phyloP scores from a whole-genome alignment of 2,797 vertebrate species.

The Phyllotis vaccarum region DNA sequence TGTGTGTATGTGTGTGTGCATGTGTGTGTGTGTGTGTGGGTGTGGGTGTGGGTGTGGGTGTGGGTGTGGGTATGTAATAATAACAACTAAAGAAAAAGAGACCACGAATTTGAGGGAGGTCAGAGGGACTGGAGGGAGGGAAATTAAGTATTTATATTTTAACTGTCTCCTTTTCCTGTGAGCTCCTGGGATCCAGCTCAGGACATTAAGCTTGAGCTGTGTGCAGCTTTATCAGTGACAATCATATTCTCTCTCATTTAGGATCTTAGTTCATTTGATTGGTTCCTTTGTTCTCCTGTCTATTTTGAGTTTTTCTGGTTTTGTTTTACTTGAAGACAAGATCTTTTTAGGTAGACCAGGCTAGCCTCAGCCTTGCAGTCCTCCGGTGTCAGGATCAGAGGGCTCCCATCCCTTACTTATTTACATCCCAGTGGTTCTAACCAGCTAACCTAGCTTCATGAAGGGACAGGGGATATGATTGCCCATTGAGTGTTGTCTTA shows the following conservation, averaged over 20 bases:
- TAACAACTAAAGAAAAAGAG: neutral
- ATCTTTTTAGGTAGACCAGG: neutral
- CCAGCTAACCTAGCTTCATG: neutral
- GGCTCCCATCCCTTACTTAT: neutral
- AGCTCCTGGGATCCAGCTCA: neutral
- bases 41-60: too few species aligned
- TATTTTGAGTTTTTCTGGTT: neutral
- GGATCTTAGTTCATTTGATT: neutral
- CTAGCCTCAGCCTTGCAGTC: neutral
- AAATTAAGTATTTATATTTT: neutral
- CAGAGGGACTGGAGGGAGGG: neutral
- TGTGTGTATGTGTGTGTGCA: neutral
- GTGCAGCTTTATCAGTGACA: neutral
- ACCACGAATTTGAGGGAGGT: neutral
- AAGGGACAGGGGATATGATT: neutral
- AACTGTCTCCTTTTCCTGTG: neutral
- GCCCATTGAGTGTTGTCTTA: neutral
- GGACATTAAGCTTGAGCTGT: neutral
- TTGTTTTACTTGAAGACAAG: neutral
- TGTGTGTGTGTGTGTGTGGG: neutral
- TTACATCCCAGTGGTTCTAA: neutral
- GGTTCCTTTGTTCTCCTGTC: neutral
- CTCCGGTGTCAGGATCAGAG: neutral
- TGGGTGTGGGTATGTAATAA: neutral
- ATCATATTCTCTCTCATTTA: neutral